These are phyloP conservation scores for Neoitamus cyanurus DNA, from an alignment of 2,888 invertebrate species.

Conservation along the genomic window DNA sequence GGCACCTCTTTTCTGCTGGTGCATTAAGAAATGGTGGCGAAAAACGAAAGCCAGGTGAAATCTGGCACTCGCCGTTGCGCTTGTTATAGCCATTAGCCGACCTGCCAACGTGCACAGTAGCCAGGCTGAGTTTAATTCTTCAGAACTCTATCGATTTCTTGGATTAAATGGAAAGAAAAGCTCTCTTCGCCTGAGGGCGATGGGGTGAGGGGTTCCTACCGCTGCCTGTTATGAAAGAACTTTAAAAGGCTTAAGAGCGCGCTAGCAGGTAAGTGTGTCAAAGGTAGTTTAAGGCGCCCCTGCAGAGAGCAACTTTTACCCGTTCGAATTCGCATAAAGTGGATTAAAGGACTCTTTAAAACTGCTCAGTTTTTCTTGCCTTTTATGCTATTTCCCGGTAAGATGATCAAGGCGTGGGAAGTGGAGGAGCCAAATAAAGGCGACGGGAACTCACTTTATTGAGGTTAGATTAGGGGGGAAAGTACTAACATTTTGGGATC, in stretches of 20 bases:
- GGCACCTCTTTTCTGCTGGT: neutral
- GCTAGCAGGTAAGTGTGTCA: constrained; percentile 38
- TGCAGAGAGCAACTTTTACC: neutral
- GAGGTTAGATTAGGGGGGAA: neutral
- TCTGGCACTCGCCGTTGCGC: neutral
- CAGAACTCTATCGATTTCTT: constrained; percentile 40
- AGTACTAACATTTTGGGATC: neutral
- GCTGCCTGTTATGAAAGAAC: constrained; percentile 6
- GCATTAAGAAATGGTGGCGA: neutral
- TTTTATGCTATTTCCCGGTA: constrained; percentile 16
- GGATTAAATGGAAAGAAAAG: constrained; percentile 24
- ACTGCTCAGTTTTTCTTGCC: constrained; percentile 38
- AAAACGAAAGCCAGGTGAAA: neutral
- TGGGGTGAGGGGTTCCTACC: neutral
- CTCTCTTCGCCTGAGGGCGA: neutral
- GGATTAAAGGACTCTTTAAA: constrained; percentile 41
- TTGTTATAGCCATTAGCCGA: neutral
- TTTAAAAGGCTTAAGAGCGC: constrained; percentile 37
- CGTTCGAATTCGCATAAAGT: constrained; percentile 20
- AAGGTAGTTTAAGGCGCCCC: constrained; percentile 22
- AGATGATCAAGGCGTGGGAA: neutral
- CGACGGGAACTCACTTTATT: neutral
- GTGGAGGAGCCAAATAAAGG: neutral
- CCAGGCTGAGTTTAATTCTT: constrained; percentile 19
- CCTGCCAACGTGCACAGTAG: neutral